A percentile compares a stretch with the other conserved stretches of the same genome.
phyloP scores from a whole-genome alignment of 1,140 invertebrate genomes.

The Sesamia nonagrioides region DNA sequence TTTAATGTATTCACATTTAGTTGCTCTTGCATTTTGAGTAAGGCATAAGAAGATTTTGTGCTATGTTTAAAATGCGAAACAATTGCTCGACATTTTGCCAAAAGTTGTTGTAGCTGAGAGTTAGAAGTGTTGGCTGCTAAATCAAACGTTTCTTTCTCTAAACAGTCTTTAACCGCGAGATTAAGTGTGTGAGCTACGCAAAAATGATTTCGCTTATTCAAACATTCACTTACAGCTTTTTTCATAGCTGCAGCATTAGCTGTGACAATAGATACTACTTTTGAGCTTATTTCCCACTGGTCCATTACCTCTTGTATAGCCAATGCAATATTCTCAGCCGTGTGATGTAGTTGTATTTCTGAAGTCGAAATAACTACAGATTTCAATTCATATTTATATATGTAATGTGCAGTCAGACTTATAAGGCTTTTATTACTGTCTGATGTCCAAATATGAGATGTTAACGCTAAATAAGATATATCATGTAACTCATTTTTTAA shows the following conservation, averaged over 20 bases:
- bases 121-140: no score
- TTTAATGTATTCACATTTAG: constrained; percentile 56
- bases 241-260: constrained; percentile 59
- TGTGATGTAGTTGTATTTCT: constrained; percentile 55
- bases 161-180: constrained; percentile 53
- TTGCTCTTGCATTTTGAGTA: constrained; percentile 52
- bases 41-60: constrained; percentile 42
- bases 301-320: no score
- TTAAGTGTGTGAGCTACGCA: constrained; percentile 58
- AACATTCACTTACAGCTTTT: constrained; percentile 58
- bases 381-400: constrained; percentile 54
- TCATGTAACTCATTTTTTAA: constrained; percentile 47
- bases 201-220: constrained; percentile 49
- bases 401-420: constrained; percentile 60
- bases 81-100: constrained; percentile 53
- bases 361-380: constrained; percentile 55
- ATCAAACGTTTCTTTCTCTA: no score
- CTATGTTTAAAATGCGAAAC: constrained; percentile 55
- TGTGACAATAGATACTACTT: constrained; percentile 37
- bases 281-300: no score
- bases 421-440: constrained; percentile 64
- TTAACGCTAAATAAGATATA: constrained; percentile 56
- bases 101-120: no score
- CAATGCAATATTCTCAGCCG: constrained; percentile 43
- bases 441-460: constrained; percentile 65